Evolutionary conservation across 2,888 invertebrate species (phyloP), one percentile per base, ranked within the genome.

Genomic region (Drosophila colorata): DNA sequence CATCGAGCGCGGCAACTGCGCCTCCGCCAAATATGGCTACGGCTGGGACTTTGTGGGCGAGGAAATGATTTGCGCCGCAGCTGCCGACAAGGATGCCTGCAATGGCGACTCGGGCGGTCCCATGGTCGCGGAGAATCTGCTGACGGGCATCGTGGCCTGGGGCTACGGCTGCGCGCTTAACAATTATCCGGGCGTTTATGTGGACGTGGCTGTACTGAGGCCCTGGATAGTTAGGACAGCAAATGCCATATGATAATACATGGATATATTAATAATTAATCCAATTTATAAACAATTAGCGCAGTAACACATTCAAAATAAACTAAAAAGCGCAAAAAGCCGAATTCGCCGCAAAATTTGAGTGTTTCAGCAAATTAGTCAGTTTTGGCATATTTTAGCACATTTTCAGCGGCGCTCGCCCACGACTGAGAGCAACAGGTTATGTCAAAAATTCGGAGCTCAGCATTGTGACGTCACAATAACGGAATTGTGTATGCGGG

Each of bases 141-240:
- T 89, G 14, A 74, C 81, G 13, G 90, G 93, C 20, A 90, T 93
- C 38, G 92, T 92, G 0, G 92, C 92, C 0, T 93, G 92, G 92
- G 93, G 93, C 2, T 87, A 91, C 55, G 91, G 91, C 2, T 93
- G 93, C 68, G 93, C 90, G 1, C 51, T 68, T 2, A 11, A 59
- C 1, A 91, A 91, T 65, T 93, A 88, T 63, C 93, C 93, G 0
- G 92, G 93, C 3, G 91, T 93, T 2, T 93, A 93, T 79, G 90
- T 91, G 0, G 80, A 91, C 67, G 87, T 93, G 0, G 89, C 90
- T 2, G n/a, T 68, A 0, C 44, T 81, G 8, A 70, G 88, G 0
- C 35, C 75, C 3, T 87, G 89, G 87, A 75, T 87, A 40, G 56
- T 80, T 9, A 73, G 71, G 14, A 55, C 88, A 2, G 74, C 82